Conservation (phyloP, 2,888 invertebrate species). For the Emmelina monodactyla region DNA sequence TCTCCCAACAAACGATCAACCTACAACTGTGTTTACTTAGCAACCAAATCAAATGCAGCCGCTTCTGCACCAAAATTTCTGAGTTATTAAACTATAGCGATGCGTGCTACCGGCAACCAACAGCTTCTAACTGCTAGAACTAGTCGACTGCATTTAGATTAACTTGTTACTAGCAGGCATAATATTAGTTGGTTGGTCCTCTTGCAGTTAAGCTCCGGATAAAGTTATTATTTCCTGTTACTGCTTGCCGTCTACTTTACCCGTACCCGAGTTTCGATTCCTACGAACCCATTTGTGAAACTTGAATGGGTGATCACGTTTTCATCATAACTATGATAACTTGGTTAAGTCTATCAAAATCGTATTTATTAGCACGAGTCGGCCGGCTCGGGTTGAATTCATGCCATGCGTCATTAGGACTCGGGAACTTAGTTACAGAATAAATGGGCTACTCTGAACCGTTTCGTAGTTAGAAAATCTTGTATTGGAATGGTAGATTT, state of each 20-base stretch:
- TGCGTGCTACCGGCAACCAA: constrained; percentile 43
- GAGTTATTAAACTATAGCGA: constrained; percentile 52
- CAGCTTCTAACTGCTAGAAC: constrained; percentile 42
- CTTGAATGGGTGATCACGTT: constrained; percentile 59
- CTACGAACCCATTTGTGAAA: constrained; percentile 50
- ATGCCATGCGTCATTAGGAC: neutral
- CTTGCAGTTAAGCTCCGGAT: constrained; percentile 51
- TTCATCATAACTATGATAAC: constrained; percentile 47
- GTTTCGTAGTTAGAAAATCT: too few species aligned
- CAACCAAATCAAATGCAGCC: constrained; percentile 36
- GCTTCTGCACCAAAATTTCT: constrained; percentile 45
- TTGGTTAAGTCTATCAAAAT: constrained; percentile 39
- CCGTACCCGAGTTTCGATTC: constrained; percentile 55
- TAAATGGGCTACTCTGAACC: too few species aligned
- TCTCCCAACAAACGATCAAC: too few species aligned
- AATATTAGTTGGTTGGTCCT: constrained; percentile 60
- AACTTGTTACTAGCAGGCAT: constrained; percentile 64
- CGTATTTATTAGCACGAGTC: constrained; percentile 33
- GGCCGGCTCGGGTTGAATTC: constrained; percentile 15
- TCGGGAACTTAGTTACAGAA: neutral
- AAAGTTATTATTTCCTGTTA: constrained; percentile 65
- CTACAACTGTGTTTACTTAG: constrained; percentile 20
- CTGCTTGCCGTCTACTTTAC: constrained; percentile 51
- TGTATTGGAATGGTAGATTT: too few species aligned
- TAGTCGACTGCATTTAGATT: constrained; percentile 61